These are phyloP conservation scores for Eumacrocentrus americanus DNA, from an alignment of 2,888 invertebrate genomes.

Conservation along the genomic window DNA sequence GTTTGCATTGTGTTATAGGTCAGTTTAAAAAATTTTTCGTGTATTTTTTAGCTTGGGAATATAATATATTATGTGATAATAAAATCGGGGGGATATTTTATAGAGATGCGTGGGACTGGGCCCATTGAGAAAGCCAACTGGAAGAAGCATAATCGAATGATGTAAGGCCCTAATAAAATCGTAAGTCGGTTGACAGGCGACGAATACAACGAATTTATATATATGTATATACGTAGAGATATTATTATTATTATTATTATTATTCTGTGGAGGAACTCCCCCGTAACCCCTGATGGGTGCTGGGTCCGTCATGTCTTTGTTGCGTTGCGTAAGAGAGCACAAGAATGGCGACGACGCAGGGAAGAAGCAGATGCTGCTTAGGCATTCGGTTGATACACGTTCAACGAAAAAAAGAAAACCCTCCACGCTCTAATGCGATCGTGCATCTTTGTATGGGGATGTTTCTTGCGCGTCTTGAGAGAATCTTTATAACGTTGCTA, in stretches of 20 bases:
- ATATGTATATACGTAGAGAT: no score
- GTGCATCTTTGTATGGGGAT: conserved; percentile 34
- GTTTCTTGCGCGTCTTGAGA: not conserved
- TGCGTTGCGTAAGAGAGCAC: conserved; percentile 46
- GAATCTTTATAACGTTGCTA: not conserved
- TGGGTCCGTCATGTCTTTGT: conserved; percentile 45
- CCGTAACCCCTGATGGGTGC: conserved; percentile 41
- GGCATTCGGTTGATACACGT: conserved; percentile 38
- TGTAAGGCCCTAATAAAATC: conserved; percentile 60
- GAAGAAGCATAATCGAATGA: conserved; percentile 54
- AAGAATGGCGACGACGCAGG: conserved; percentile 51
- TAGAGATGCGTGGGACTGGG: not conserved
- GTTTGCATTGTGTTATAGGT: not conserved
- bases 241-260: conserved; percentile 39
- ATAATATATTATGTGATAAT: not conserved
- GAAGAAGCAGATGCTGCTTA: conserved; percentile 55
- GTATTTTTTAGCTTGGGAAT: not conserved
- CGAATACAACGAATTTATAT: conserved; percentile 38
- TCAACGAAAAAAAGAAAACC: conserved; percentile 31
- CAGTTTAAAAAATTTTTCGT: no score
- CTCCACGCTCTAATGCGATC: conserved; percentile 46
- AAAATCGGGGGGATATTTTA: not conserved
- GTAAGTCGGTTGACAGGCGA: conserved; percentile 57
- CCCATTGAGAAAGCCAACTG: not conserved
- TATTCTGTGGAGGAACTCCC: conserved; percentile 46